These are phyloP conservation scores for Papilio demoleus DNA, from an alignment of 2,888 invertebrate species.

Conservation along the genomic window DNA sequence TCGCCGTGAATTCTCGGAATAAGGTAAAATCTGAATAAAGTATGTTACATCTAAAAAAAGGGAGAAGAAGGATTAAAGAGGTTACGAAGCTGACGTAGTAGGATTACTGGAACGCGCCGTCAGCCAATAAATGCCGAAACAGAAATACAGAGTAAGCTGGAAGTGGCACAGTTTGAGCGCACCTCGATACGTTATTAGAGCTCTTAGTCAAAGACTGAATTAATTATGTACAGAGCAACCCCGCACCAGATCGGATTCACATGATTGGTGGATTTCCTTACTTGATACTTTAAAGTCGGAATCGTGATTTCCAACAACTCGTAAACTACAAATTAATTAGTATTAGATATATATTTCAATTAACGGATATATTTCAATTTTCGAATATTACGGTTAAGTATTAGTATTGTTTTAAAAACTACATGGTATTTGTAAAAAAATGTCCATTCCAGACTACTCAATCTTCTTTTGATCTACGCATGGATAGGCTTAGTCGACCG, in stretches of 20 bases:
- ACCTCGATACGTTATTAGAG: conserved; percentile 23
- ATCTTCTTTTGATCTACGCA: conserved; percentile 50
- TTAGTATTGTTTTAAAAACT: not conserved
- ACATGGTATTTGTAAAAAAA: not conserved
- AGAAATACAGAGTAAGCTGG: conserved; percentile 54
- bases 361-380: not conserved
- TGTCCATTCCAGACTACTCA: conserved; percentile 51
- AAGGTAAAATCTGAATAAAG: conserved; percentile 67
- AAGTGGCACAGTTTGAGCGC: conserved; percentile 43
- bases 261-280: conserved; percentile 25
- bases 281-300: not conserved
- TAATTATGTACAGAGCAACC: conserved; percentile 29
- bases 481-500: conserved; percentile 66
- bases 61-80: conserved; percentile 75
- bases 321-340: not conserved
- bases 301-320: not conserved
- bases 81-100: conserved; percentile 76
- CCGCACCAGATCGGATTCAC: not conserved
- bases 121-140: conserved; percentile 71
- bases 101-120: conserved; percentile 72
- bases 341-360: not conserved
- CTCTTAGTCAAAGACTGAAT: conserved; percentile 32
- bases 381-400: too few relatives aligned
- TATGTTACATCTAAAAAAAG: conserved; percentile 60
- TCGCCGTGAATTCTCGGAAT: conserved; percentile 50